phyloP scores from a whole-genome alignment of 2,888 invertebrate species.

The Parthenolecanium corni region DNA sequence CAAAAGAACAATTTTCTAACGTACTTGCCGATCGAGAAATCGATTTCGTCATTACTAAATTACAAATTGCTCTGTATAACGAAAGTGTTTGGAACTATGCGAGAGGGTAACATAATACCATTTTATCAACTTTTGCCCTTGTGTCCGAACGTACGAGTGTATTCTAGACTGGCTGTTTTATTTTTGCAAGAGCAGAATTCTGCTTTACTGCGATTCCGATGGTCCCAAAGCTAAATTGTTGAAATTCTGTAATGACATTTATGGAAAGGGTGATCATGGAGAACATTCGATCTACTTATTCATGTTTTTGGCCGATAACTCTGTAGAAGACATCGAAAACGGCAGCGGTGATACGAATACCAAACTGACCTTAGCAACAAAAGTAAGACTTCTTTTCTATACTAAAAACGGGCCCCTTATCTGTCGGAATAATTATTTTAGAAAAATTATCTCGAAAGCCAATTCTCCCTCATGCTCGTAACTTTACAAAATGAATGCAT shows the following conservation, averaged over 20 bases:
- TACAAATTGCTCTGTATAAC: conserved; percentile 69
- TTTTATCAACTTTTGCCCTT: too few species aligned
- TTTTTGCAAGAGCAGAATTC: conserved; percentile 38
- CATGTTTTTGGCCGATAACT: conserved; percentile 71
- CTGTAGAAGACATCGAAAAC: conserved; percentile 55
- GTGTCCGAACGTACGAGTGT: conserved; percentile 2
- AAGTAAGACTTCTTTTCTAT: conserved; percentile 41
- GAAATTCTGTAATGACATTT: conserved; percentile 63
- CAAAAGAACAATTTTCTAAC: conserved; percentile 65
- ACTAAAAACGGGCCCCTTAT: too few species aligned
- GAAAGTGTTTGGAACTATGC: conserved; percentile 99
- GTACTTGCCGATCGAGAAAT: conserved; percentile 69
- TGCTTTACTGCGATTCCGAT: conserved; percentile 39
- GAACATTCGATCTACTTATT: conserved; percentile 68
- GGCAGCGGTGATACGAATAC: conserved; percentile 46
- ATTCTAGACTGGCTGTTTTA: too few species aligned
- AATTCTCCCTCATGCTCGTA: too few species aligned
- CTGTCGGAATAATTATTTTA: too few species aligned
- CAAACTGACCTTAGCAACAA: conserved; percentile 52
- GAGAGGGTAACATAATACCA: conserved; percentile 73
- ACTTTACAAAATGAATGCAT: too few species aligned
- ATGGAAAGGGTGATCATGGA: conserved; percentile 53
- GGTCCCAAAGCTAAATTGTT: conserved; percentile 51
- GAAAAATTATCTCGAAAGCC: too few species aligned
- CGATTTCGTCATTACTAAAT: conserved; percentile 64